Conservation (phyloP, 2,888 invertebrate species). For the Tyria jacobaeae region DNA sequence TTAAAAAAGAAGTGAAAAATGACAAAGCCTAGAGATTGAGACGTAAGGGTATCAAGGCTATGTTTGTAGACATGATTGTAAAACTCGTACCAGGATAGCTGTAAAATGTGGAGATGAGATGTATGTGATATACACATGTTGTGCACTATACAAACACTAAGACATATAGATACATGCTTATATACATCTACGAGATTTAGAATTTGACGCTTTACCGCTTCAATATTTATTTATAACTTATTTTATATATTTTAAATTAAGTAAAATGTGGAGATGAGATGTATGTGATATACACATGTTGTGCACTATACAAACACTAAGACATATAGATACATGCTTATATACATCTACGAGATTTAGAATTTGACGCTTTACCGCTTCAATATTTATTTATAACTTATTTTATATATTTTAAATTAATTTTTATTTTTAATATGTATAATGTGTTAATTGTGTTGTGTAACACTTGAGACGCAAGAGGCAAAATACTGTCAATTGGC, state of each 20-base stretch:
- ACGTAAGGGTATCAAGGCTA: too few species aligned
- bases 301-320: not conserved
- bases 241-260: too few species aligned
- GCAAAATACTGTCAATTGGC: too few species aligned
- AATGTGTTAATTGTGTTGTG: too few species aligned
- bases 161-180: not conserved
- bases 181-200: constrained; percentile 1
- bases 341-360: constrained; percentile 1
- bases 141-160: not conserved
- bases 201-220: constrained; percentile 6
- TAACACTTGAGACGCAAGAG: too few species aligned
- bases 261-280: not conserved
- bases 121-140: not conserved
- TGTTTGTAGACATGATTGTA: not conserved
- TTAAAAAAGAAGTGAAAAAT: too few species aligned
- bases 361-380: constrained; percentile 6
- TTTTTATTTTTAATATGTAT: too few species aligned
- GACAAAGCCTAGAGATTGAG: too few species aligned
- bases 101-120: not conserved
- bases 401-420: too few species aligned
- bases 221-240: not conserved
- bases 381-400: not conserved
- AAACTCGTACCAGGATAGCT: not conserved
- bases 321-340: not conserved
- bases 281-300: not conserved